These are phyloP conservation scores for Acleris literana DNA, from an alignment of 2,888 invertebrate genomes.

Conservation along the genomic window DNA sequence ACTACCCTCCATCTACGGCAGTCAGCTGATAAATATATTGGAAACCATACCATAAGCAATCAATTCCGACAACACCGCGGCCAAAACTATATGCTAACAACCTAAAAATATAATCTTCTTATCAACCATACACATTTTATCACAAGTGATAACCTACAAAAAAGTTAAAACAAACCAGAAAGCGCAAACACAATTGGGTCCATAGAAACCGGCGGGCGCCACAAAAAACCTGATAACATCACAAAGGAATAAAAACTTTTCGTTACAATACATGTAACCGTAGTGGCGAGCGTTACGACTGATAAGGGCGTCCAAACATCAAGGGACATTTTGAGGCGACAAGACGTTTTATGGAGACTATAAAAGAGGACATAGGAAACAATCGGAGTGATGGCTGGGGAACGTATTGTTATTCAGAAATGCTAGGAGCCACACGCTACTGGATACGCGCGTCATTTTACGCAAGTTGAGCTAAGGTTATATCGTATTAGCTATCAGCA, in stretches of 20 bases:
- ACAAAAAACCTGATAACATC: constrained; percentile 38
- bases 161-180: constrained; percentile 23
- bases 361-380: constrained; percentile 45
- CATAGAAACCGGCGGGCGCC: constrained; percentile 20
- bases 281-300: constrained; percentile 43
- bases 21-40: too few species aligned
- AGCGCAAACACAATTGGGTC: constrained; percentile 22
- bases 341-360: constrained; percentile 47
- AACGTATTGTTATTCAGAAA: constrained; percentile 17
- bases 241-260: constrained; percentile 43
- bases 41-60: too few species aligned
- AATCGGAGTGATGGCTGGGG: constrained; percentile 20
- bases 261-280: constrained; percentile 38
- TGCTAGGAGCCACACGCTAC: neutral
- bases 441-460: neutral
- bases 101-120: neutral
- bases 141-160: constrained; percentile 10
- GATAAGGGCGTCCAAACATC: constrained; percentile 42
- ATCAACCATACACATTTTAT: constrained; percentile 1
- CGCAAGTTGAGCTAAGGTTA: neutral
- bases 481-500: too few species aligned
- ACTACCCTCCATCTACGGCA: too few species aligned
- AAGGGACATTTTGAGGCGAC: constrained; percentile 27
- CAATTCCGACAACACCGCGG: too few species aligned
- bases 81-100: too few species aligned